Percentiles rank a stretch among this genome's conserved stretches.
Evolutionary conservation across 1,140 invertebrate genomes (phyloP).

Genomic region (Drosophila parvula): DNA sequence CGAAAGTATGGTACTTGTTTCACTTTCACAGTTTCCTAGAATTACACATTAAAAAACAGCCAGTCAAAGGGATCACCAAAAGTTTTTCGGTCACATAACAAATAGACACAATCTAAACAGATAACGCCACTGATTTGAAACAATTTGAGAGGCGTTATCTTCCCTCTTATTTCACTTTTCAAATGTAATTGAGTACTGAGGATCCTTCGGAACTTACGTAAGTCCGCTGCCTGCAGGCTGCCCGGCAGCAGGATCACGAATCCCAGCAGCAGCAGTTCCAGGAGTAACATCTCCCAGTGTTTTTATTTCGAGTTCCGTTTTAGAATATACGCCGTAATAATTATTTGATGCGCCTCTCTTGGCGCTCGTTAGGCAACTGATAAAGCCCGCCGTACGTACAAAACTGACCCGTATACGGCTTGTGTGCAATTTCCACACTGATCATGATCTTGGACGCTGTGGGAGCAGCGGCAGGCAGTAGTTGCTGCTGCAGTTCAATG

Average conservation of each 20-base stretch:
- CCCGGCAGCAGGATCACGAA: constrained; percentile 10
- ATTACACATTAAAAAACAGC: background rate
- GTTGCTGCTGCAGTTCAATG: constrained; percentile 53
- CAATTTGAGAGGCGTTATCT: background rate
- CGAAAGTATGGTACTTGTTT: background rate
- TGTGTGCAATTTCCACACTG: constrained; percentile 44
- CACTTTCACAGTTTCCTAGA: background rate
- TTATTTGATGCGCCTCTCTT: constrained; percentile 37
- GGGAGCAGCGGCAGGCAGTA: constrained; percentile 18
- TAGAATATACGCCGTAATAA: constrained; percentile 36
- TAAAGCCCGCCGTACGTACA: constrained; percentile 43
- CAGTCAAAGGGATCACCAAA: background rate
- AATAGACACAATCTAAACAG: background rate
- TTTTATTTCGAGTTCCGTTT: constrained; percentile 18
- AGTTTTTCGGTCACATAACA: background rate
- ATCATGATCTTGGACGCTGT: constrained; percentile 58
- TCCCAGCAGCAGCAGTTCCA: constrained; percentile 21
- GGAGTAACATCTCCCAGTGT: constrained; percentile 30
- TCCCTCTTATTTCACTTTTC: background rate
- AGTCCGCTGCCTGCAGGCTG: constrained; percentile 39
- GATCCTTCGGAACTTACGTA: constrained; percentile 46
- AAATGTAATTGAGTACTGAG: no score
- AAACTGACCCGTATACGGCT: constrained; percentile 42
- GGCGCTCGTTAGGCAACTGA: constrained; percentile 57
- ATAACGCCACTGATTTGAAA: background rate